These are phyloP conservation scores for Tetranychus piercei DNA, from an alignment of 2,888 invertebrate species.

Conservation along the genomic window DNA sequence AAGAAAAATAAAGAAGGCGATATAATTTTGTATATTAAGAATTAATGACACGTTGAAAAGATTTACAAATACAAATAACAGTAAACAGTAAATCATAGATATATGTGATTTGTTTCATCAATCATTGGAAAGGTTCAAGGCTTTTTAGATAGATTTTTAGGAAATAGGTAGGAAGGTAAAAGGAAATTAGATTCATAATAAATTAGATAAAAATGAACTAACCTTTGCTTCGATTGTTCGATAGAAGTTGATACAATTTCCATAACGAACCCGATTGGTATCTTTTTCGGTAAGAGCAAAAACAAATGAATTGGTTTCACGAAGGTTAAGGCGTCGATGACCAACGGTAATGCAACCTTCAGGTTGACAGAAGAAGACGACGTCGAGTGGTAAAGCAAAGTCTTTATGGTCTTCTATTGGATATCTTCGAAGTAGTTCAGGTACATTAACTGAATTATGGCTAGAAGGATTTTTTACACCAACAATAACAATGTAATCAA, in stretches of 20 bases:
- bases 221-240: constrained; percentile 45
- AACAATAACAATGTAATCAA: constrained; percentile 90
- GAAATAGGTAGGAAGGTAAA: no score
- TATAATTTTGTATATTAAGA: no score
- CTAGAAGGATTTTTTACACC: constrained; percentile 55
- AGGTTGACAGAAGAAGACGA: constrained; percentile 98
- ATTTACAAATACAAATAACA: no score
- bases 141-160: no score
- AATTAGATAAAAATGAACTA: no score
- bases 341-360: constrained; percentile 74
- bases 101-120: no score
- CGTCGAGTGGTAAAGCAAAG: constrained; percentile 88
- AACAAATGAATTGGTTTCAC: constrained; percentile 89
- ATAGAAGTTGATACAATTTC: constrained; percentile 96
- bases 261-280: constrained; percentile 58
- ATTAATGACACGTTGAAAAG: no score
- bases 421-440: constrained; percentile 82
- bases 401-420: constrained; percentile 82
- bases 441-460: constrained; percentile 38
- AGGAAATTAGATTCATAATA: no score
- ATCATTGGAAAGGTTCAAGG: no score
- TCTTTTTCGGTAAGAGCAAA: constrained; percentile 98
- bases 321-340: constrained; percentile 57
- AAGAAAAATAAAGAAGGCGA: no score
- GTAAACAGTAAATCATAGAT: no score